phyloP scores from a whole-genome alignment of 2,888 invertebrate genomes.

The Craniophora ligustri region DNA sequence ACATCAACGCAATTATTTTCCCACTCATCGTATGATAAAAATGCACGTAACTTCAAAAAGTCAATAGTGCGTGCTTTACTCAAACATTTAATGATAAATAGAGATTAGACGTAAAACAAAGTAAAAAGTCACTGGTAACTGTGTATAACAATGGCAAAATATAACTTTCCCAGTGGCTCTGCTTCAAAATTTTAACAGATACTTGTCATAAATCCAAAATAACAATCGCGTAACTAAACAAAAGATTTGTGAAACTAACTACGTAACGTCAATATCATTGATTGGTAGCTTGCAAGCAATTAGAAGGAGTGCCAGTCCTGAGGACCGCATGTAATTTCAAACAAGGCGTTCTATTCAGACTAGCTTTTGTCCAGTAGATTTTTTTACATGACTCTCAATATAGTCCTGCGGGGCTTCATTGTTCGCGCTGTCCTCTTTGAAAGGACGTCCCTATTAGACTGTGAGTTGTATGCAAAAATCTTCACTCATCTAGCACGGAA shows the following conservation, averaged over 20 bases:
- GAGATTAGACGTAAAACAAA: not conserved
- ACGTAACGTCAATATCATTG: constrained; percentile 28
- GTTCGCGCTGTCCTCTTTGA: constrained; percentile 69
- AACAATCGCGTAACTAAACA: not conserved
- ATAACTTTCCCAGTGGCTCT: too few species aligned
- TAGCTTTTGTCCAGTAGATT: constrained; percentile 67
- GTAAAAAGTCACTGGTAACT: not conserved
- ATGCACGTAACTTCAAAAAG: too few species aligned
- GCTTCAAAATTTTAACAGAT: too few species aligned
- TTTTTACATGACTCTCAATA: constrained; percentile 74
- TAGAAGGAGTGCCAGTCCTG: constrained; percentile 23
- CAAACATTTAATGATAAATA: too few species aligned
- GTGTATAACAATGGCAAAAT: too few species aligned
- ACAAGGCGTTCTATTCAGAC: constrained; percentile 70
- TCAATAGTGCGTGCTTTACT: too few species aligned
- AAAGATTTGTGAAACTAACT: not conserved
- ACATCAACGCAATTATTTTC: too few species aligned
- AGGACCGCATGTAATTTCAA: constrained; percentile 69
- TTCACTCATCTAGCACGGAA: constrained; percentile 42
- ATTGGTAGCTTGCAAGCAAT: constrained; percentile 40
- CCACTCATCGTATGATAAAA: too few species aligned
- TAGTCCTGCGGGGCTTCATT: constrained; percentile 72
- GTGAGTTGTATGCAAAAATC: constrained; percentile 47
- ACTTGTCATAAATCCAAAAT: not conserved
- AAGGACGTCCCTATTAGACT: constrained; percentile 57